Base-by-base conservation (phyloP, 35 echinoderm and acorn worm species). In the Heliocidaris erythrogramma region DNA sequence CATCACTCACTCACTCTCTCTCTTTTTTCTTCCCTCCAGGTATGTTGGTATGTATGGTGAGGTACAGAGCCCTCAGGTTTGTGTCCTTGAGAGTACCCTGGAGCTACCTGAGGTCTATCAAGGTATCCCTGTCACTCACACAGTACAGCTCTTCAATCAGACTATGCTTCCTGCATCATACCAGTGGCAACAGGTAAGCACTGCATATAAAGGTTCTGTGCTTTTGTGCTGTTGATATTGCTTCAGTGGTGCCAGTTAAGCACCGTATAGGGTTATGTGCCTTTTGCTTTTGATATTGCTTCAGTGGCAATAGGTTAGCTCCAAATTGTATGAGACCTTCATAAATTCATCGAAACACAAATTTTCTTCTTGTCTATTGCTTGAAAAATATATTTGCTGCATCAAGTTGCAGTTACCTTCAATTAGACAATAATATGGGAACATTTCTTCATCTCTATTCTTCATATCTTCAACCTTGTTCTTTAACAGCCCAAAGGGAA, bases 31-130 rank as follows among this genome's bases (percentile, higher is more conserved):
- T 6, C 48, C 10, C 30, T 92, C 7, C 18, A 99, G 98, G 88
- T 99, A 96, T 94, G 93, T 99, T 52, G 84, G 93, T 9, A 96
- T 96, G 21, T 65, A 95, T 47, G 96, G 95, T n/a, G 97, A 97
- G 92, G 95, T 99, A 6, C 96, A 99, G 88, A 93, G 96, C 48
- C 98, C 98, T n/a, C 98, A 97, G 71, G 98, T 95, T 17, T 99
- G 98, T 90, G 95, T 99, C 18, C 86, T 96, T 12, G 95, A 89
- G 21, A 95, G 93, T 86, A 92, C 42, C n/a, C 95, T 99, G 17
- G 30, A 96, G 4, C 94, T 99, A 94, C 88, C 93, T 7, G 97
- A 99, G 87, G 96, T 96, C 30, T 99, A 97, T 49, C 60, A 59
- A 27, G 96, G 92, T 30, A 97, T 99, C 13, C 97, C 96, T 48